Evolutionary conservation across 2,113 vertebrate species (phyloP).

Genomic region (Pseudolaguvia tuberculata): DNA sequence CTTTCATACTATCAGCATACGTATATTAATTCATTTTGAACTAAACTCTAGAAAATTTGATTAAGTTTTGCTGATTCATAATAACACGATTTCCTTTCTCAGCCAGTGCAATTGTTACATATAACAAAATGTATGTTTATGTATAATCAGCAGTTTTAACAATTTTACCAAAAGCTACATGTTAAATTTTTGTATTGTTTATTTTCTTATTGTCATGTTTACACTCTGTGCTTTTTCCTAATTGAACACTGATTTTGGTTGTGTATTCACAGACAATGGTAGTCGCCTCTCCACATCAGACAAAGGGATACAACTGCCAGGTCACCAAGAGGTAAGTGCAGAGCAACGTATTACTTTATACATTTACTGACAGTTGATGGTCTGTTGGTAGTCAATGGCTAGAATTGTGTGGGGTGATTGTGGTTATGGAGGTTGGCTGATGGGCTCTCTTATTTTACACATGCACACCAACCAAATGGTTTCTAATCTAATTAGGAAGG

Average conservation of each 20-base stretch:
- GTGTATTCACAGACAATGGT: conserved; percentile 62
- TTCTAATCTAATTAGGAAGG: background rate
- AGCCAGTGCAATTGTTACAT: background rate
- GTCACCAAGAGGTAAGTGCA: conserved; percentile 59
- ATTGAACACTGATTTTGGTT: conserved; percentile 10
- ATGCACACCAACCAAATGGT: background rate
- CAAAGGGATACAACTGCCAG: conserved; percentile 52
- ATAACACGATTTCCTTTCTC: too few relatives aligned
- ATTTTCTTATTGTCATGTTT: background rate
- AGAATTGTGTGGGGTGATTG: background rate
- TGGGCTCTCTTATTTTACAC: background rate
- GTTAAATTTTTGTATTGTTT: background rate
- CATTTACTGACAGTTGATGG: background rate
- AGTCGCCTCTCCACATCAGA: conserved; percentile 51
- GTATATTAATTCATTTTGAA: background rate
- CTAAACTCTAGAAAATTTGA: background rate
- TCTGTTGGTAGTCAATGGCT: background rate
- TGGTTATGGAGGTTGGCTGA: background rate
- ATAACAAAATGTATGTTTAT: background rate
- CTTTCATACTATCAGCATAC: background rate
- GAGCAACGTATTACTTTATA: too few relatives aligned
- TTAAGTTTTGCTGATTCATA: background rate
- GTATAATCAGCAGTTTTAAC: background rate
- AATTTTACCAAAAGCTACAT: background rate
- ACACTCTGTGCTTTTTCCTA: background rate